Evolutionary conservation across 2,113 vertebrate species (phyloP).

Genomic region (Toxotes chatareus): DNA sequence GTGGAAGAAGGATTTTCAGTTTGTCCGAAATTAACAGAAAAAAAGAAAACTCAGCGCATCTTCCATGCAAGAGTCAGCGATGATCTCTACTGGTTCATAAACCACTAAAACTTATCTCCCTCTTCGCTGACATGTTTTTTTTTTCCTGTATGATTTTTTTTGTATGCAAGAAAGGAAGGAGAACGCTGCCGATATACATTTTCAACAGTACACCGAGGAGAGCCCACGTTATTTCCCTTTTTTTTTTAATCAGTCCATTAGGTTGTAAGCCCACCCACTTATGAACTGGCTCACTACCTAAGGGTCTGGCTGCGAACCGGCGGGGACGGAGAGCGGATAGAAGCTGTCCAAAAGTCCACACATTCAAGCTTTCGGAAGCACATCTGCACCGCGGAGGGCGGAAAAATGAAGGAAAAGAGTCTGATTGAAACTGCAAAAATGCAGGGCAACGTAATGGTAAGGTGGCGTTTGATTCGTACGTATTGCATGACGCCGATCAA

Average conservation of each 20-base stretch:
- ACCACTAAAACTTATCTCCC: constrained; percentile 18
- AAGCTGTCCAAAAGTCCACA: constrained; percentile 67
- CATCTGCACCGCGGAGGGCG: not conserved
- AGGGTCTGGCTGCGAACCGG: constrained; percentile 43
- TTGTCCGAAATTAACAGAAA: not conserved
- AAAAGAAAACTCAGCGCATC: not conserved
- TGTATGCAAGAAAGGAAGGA: not conserved
- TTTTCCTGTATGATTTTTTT: not conserved
- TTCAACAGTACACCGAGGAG: constrained; percentile 25
- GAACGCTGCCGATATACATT: not conserved
- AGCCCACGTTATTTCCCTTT: constrained; percentile 12
- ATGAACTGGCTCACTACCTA: constrained; percentile 52
- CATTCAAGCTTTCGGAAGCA: constrained; percentile 69
- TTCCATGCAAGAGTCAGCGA: not conserved
- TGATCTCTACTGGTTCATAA: not conserved
- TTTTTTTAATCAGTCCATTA: constrained; percentile 42
- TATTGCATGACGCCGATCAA: constrained; percentile 19
- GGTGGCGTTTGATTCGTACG: constrained; percentile 48
- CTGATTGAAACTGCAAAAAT: constrained; percentile 97
- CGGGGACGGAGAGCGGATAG: constrained; percentile 49
- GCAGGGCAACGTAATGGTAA: constrained; percentile 98
- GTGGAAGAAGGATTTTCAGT: not conserved
- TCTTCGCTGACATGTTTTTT: not conserved
- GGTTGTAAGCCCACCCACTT: constrained; percentile 74
- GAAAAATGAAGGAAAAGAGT: constrained; percentile 93